Evolutionary conservation across 30 jellyfish, hydroid and myxozoan species (phyloP), one percentile per base, ranked within the genome.

Genomic region (Cassiopea andromeda): DNA sequence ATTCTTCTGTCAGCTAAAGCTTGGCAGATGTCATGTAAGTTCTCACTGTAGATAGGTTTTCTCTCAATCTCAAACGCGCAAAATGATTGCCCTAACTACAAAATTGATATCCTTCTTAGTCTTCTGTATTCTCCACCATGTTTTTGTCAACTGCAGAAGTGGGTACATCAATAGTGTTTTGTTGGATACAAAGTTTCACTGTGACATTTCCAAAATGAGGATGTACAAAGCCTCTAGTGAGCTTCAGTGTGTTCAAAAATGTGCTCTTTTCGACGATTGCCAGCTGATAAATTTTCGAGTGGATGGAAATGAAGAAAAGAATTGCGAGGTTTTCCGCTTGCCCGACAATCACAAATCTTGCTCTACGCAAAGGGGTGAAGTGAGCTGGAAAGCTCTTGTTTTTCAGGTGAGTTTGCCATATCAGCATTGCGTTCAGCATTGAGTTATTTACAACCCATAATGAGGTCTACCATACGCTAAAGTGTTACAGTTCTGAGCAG

Each of bases 191-290:
- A 81, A 67, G 60, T 81, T 81, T 67, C 49, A 81, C 5, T 81
- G 90, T 60, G 74, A 81, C 5, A 46, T 38, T 2, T 81, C 90
- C 0, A 78, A 66, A 4, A 46, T 46, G 73, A 12, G 1, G 70
- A 54, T 44, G 0, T 43, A 13, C 27, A 66, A 48, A 81, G 60
- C 71, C 8, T 27, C 90, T 10, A 81, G 81, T 50, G 90, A 81
- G 48, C n/a, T 81, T 0, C 83, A 81, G 57, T 81, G 90, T 66
- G 83, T 81, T 44, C 90, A 81, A 7, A 68, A 57, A 81, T 81
- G 90, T 19, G 80, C 90, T 15, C 44, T 9, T 16, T 50, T 38
- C 48, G 44, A 16, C 10, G 46, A 44, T 16, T 81, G 90, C 82
- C 73, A 81, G 7, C 82, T 81, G 27, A 3, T 81, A 54, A 81